These are phyloP conservation scores for Spea bombifrons DNA, from an alignment of 2,113 vertebrate genomes.

Conservation along the genomic window DNA sequence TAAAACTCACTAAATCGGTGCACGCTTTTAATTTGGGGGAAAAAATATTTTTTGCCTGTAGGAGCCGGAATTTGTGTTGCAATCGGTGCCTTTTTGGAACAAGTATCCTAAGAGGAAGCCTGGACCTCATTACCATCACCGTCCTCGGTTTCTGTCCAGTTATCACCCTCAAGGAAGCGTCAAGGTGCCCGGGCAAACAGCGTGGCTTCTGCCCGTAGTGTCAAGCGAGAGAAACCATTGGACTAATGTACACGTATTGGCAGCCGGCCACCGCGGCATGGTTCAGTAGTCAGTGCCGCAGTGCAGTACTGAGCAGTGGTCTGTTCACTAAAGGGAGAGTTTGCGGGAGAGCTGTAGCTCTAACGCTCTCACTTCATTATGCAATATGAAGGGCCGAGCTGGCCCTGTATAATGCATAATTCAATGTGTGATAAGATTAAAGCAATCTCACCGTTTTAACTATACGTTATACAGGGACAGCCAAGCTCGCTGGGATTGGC, in stretches of 20 bases:
- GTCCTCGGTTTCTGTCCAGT: slow-evolving; percentile 55
- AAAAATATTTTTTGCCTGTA: neutral
- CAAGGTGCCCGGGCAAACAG: slow-evolving; percentile 56
- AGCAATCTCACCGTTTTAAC: too few relatives aligned
- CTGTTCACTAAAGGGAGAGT: too few relatives aligned
- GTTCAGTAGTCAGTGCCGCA: neutral
- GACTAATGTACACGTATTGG: slow-evolving; percentile 59
- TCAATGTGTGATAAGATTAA: too few relatives aligned
- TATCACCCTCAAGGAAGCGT: slow-evolving; percentile 59
- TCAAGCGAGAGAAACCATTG: slow-evolving; percentile 56
- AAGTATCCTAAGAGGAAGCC: slow-evolving; percentile 47
- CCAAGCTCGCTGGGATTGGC: too few relatives aligned
- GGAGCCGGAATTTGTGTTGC: slow-evolving; percentile 51
- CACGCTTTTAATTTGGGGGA: too few relatives aligned
- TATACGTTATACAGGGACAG: too few relatives aligned
- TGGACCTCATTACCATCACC: slow-evolving; percentile 46
- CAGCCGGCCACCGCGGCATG: slow-evolving; percentile 49
- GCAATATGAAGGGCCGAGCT: too few relatives aligned
- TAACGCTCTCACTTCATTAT: too few relatives aligned
- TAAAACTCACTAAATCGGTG: too few relatives aligned
- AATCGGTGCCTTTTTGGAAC: slow-evolving; percentile 52
- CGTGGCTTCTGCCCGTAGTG: slow-evolving; percentile 59
- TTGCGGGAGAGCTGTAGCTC: too few relatives aligned
- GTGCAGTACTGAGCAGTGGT: too few relatives aligned
- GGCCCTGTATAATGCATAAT: too few relatives aligned